These are phyloP conservation scores for Onthophagus sagittarius DNA, from an alignment of 2,888 invertebrate genomes.

Conservation along the genomic window DNA sequence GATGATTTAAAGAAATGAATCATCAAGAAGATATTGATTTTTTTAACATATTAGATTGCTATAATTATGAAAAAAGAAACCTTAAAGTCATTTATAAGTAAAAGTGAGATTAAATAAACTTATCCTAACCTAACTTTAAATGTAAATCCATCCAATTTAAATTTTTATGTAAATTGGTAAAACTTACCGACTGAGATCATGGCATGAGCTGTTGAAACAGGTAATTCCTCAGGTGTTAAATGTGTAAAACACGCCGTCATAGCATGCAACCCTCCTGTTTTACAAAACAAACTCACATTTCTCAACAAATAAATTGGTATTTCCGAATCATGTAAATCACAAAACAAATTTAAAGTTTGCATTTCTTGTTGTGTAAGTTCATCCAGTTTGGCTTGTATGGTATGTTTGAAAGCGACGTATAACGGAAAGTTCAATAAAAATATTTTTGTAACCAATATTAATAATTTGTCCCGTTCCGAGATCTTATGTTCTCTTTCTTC, in stretches of 20 bases:
- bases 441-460: conserved; percentile 82
- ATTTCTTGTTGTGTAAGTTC: conserved; percentile 83
- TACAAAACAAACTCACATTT: conserved; percentile 92
- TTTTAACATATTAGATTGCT: no score
- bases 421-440: conserved; percentile 88
- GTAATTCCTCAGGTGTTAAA: conserved; percentile 68
- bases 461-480: conserved; percentile 82
- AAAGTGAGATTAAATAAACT: no score
- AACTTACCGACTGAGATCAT: conserved; percentile 71
- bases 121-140: no score
- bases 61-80: no score
- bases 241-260: conserved; percentile 84
- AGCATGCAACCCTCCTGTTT: conserved; percentile 82
- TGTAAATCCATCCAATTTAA: no score
- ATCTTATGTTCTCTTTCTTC: conserved; percentile 49
- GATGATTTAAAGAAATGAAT: no score
- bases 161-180: no score
- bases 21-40: no score
- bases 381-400: conserved; percentile 74
- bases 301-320: conserved; percentile 85
- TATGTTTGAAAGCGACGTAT: conserved; percentile 83
- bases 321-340: conserved; percentile 91
- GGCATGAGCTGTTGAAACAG: conserved; percentile 86
- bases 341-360: conserved; percentile 72
- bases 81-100: no score